Percentiles rank a stretch among this genome's conserved stretches.
Evolutionary conservation across 2,113 vertebrate genomes (phyloP).

Genomic region (Calidris pygmaea): DNA sequence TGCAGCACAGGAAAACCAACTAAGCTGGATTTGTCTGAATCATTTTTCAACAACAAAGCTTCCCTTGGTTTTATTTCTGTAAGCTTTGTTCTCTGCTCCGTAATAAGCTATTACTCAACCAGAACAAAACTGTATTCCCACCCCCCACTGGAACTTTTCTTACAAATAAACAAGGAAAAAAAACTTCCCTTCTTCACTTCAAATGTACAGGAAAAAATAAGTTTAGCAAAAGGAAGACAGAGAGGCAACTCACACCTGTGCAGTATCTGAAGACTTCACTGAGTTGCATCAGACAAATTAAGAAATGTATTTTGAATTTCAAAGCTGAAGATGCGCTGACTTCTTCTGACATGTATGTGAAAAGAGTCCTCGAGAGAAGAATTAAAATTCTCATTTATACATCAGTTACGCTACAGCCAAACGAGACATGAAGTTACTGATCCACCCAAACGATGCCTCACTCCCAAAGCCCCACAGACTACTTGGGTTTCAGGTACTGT

Average conservation of each 20-base stretch:
- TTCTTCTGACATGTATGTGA: not conserved
- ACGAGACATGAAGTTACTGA: not conserved
- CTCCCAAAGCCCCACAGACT: not conserved
- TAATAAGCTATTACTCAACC: conserved; percentile 31
- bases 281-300: conserved; percentile 6
- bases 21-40: not conserved
- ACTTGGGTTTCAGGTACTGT: not conserved
- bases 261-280: not conserved
- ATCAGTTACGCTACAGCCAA: not conserved
- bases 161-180: conserved; percentile 20
- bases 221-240: not conserved
- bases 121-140: not conserved
- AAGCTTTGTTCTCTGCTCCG: conserved; percentile 15
- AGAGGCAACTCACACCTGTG: not conserved
- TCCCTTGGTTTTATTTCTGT: not conserved
- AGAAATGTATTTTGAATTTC: not conserved
- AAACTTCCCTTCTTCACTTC: not conserved
- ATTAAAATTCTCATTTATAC: not conserved
- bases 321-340: not conserved
- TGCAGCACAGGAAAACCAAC: not conserved
- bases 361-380: not conserved
- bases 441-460: not conserved
- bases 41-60: conserved; percentile 21
- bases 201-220: not conserved
- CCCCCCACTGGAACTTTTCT: not conserved